Evolutionary conservation across 2,888 invertebrate genomes (phyloP).

Genomic region (Mimas tiliae): DNA sequence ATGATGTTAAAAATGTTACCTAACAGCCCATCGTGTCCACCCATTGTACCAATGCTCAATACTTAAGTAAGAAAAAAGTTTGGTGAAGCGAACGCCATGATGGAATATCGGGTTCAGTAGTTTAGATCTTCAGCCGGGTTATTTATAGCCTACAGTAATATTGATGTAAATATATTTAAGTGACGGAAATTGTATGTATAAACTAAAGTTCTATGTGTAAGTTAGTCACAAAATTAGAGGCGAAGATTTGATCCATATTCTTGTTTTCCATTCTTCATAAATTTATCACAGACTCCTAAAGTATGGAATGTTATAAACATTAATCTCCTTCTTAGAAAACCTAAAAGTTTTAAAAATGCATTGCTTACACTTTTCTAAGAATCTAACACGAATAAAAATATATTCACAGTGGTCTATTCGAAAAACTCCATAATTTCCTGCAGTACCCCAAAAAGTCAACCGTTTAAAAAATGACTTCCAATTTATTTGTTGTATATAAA

Average conservation of each 20-base stretch:
- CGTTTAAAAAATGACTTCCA: slow-evolving; percentile 80
- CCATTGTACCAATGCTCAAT: slow-evolving; percentile 78
- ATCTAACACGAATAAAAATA: not conserved
- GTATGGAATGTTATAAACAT: not conserved
- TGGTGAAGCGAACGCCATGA: slow-evolving; percentile 31
- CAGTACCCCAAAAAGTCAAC: slow-evolving; percentile 30
- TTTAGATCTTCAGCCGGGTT: too few relatives aligned
- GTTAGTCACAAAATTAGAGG: not conserved
- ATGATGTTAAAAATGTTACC: slow-evolving; percentile 83
- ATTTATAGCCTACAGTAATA: too few relatives aligned
- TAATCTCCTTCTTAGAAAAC: not conserved
- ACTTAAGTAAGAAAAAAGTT: slow-evolving; percentile 66
- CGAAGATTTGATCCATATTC: not conserved
- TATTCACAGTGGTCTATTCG: not conserved
- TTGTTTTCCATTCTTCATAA: not conserved
- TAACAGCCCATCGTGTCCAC: slow-evolving; percentile 81
- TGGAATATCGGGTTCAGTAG: slow-evolving; percentile 20
- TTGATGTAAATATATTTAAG: too few relatives aligned
- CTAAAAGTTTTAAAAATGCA: not conserved
- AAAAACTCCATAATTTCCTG: not conserved
- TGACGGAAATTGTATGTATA: not conserved
- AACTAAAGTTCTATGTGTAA: not conserved
- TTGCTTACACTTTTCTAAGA: not conserved
- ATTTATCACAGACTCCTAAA: not conserved
- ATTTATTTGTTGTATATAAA: slow-evolving; percentile 82